phyloP scores from a whole-genome alignment of 53 echinoderm and acorn worm genomes.

The Antedon mediterranea region DNA sequence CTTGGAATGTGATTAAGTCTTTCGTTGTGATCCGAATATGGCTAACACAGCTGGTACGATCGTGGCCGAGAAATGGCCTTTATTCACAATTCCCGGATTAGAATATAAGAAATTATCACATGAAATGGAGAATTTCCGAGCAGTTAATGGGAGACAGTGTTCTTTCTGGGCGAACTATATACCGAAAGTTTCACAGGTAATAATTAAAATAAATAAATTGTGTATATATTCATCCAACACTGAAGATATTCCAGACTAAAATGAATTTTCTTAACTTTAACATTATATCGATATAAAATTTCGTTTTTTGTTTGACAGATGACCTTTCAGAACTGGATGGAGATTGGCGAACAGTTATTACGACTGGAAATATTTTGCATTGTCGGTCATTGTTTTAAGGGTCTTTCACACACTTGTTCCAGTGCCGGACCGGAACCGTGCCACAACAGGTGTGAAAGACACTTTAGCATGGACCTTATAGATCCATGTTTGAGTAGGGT shows the following conservation, averaged over 20 bases:
- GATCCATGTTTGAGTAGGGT: too few species aligned
- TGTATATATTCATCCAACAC: too few species aligned
- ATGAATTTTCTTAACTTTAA: too few species aligned
- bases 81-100: conserved; percentile 34
- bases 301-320: neutral
- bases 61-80: conserved; percentile 21
- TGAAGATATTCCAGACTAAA: too few species aligned
- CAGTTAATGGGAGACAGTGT: conserved; percentile 30
- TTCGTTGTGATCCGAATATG: conserved; percentile 46
- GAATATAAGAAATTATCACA: conserved; percentile 38
- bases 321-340: neutral
- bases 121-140: conserved; percentile 20
- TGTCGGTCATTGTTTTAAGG: too few species aligned
- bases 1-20: too few species aligned
- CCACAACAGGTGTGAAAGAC: too few species aligned
- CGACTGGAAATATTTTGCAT: neutral
- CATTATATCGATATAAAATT: too few species aligned
- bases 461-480: too few species aligned
- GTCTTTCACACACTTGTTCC: too few species aligned
- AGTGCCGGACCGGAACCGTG: too few species aligned
- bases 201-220: neutral
- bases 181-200: conserved; percentile 1
- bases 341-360: neutral
- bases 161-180: conserved; percentile 43
- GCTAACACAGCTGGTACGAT: neutral